Evolutionary conservation across 2,888 invertebrate species (phyloP).

Genomic region (Arge pagana): DNA sequence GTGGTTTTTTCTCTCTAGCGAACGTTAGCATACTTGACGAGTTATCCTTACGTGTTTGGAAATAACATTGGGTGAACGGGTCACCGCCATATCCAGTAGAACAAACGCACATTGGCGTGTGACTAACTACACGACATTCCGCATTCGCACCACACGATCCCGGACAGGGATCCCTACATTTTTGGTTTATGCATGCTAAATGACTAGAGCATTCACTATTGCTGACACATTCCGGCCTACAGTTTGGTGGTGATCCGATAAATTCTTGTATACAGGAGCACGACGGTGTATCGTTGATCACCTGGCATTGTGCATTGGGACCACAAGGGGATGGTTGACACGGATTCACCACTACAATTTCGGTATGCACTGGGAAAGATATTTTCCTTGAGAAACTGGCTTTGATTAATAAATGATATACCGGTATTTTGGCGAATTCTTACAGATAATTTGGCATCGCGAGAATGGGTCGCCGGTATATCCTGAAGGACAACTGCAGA

Average conservation of each 20-base stretch:
- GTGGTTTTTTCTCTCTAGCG: neutral
- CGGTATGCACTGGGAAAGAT: slow-evolving; percentile 23
- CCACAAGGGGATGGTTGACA: slow-evolving; percentile 61
- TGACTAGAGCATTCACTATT: slow-evolving; percentile 58
- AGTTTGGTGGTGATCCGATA: slow-evolving; percentile 60
- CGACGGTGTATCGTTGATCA: slow-evolving; percentile 59
- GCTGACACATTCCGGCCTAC: slow-evolving; percentile 57
- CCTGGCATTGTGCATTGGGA: slow-evolving; percentile 58
- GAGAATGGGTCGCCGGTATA: slow-evolving; percentile 75
- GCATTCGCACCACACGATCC: slow-evolving; percentile 50
- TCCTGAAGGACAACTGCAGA: slow-evolving; percentile 69
- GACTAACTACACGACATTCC: slow-evolving; percentile 47
- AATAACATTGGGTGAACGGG: slow-evolving; percentile 44
- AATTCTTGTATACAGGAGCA: slow-evolving; percentile 61
- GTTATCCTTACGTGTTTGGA: slow-evolving; percentile 38
- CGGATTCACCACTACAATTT: slow-evolving; percentile 55
- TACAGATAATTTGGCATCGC: slow-evolving; percentile 63
- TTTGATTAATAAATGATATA: neutral
- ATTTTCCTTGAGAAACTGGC: neutral
- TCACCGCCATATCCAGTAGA: slow-evolving; percentile 53
- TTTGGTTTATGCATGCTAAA: slow-evolving; percentile 53
- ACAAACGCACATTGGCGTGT: slow-evolving; percentile 56
- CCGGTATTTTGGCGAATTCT: slow-evolving; percentile 25
- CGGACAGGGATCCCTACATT: slow-evolving; percentile 52
- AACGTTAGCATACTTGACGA: neutral